Base-by-base conservation (phyloP, 2,113 vertebrate species). In the Perognathus longimembris region DNA sequence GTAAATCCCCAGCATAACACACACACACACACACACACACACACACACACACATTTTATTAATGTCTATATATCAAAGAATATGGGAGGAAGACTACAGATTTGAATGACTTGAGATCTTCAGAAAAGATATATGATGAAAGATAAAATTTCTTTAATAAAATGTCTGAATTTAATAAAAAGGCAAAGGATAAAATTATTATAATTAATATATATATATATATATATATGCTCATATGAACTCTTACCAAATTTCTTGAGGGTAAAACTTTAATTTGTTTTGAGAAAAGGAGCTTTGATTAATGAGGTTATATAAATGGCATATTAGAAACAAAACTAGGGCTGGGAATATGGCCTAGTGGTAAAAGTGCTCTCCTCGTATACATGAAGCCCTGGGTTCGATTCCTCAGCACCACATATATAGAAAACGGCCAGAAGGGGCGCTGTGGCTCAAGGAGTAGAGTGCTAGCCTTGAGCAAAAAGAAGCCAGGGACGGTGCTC, bases 221-320 rank as follows among this genome's bases (percentile, higher is more conserved):
- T n/a, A n/a, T n/a, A n/a, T n/a, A 34, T 38, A 66, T 9, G 6
- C 6, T 28, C 69, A 2, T 9, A 18, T 82, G 12, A 63, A 81
- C 18, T 92, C 32, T 85, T 17, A 80, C 11, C 1, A 69, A 59
- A 88, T 81, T 90, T 90, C 36, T 54, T 7, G 26, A 74, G 4
- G 22, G 78, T 69, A 94, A 54, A 92, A 57, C 22, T 83, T 70
- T 54, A 54, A 28, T 84, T 82, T 90, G 30, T 79, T 79, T 28
- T 42, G 32, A 90, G 24, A 93, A 88, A 11, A 85, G 21, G 26
- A 84, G 4, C 3, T 80, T 95, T 93, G 67, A 92, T 93, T 77
- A 89, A 76, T 75, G 24, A 57, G 32, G 34, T 45, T 80, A 1
- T 92, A 75, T 78, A 61, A 94, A 70, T 76, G 59, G 38, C 26